Conservation (phyloP, 1,140 invertebrate genomes). For the Theocolax elegans region DNA sequence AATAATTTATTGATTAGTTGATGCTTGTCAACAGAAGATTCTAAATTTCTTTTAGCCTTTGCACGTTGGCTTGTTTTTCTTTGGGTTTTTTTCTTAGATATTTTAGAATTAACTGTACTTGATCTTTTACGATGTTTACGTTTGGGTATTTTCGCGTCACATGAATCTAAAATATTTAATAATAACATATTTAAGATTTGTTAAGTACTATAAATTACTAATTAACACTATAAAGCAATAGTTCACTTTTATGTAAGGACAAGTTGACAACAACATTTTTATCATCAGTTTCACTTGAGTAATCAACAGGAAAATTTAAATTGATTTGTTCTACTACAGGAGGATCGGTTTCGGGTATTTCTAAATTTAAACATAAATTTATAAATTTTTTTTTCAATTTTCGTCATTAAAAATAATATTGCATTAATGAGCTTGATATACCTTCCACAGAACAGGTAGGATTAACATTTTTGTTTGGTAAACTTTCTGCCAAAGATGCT, state of each 20-base stretch:
- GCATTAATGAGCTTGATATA: too few relatives aligned
- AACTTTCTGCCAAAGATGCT: conserved; percentile 69
- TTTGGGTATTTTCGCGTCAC: conserved; percentile 14
- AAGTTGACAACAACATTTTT: conserved; percentile 34
- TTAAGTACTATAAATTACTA: conserved; percentile 12
- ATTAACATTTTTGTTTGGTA: conserved; percentile 69
- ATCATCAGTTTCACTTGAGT: conserved; percentile 38
- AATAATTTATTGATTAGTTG: conserved; percentile 51
- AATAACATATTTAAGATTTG: background rate
- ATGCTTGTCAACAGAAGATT: background rate
- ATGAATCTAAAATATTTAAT: conserved; percentile 29
- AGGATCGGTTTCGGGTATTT: background rate
- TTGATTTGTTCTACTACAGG: conserved; percentile 6
- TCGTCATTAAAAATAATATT: too few relatives aligned
- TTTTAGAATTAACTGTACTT: background rate
- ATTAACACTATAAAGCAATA: conserved; percentile 19
- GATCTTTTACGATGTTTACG: conserved; percentile 20
- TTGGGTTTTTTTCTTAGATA: conserved; percentile 31
- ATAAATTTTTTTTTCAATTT: background rate
- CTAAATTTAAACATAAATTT: conserved; percentile 25
- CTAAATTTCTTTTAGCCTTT: conserved; percentile 19
- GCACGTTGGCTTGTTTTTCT: conserved; percentile 9
- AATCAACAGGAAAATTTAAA: conserved; percentile 19
- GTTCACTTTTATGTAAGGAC: conserved; percentile 16
- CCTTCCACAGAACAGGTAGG: conserved; percentile 64